Base-by-base conservation (phyloP, 2,113 vertebrate species). In the Eptesicus fuscus region DNA sequence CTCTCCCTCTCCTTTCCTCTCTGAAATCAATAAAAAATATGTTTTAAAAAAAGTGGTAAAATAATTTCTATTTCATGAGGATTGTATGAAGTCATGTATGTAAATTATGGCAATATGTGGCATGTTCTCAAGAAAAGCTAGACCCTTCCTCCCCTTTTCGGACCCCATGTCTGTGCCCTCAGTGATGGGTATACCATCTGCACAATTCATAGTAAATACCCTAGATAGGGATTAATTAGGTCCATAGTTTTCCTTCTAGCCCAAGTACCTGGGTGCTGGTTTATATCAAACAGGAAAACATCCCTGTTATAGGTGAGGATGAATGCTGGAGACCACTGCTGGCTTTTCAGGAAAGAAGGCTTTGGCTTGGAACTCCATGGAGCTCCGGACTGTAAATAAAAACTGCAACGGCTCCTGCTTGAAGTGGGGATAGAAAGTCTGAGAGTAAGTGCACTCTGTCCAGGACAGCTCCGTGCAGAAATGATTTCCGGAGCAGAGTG, bases 361-460 rank as follows among this genome's bases (percentile, higher is more conserved):
- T 95, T 83, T 96, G 92, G 97, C 96, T 94, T 92, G 63, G 96
- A 98, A 97, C 14, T 79, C 79, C 83, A 87, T 71, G 74, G 94
- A 93, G 96, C 37, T 86, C 86, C 30, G 98, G 97, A 96, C 97
- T 98, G 97, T 98, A 98, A 98, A 98, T 97, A 97, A 96, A 97
- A 92, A 96, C 49, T 92, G 94, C 85, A 63, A 88, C 92, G 97
- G 93, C 96, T 97, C 95, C 94, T 98, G 97, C 98, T 98, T 98
- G 97, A 98, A 98, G 95, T 96, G 93, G 97, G 82, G 93, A 96
- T 77, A 96, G 88, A 94, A 97, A 77, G 90, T 96, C 98, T 97
- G 97, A 97, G 97, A 97, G 96, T 96, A 98, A 98, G 97, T 97
- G 98, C 95, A 97, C 96, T 98, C 97, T 96, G 96, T 97, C 97